phyloP scores from a whole-genome alignment of 2,797 vertebrate species.

The Enteromius anoplus region DNA sequence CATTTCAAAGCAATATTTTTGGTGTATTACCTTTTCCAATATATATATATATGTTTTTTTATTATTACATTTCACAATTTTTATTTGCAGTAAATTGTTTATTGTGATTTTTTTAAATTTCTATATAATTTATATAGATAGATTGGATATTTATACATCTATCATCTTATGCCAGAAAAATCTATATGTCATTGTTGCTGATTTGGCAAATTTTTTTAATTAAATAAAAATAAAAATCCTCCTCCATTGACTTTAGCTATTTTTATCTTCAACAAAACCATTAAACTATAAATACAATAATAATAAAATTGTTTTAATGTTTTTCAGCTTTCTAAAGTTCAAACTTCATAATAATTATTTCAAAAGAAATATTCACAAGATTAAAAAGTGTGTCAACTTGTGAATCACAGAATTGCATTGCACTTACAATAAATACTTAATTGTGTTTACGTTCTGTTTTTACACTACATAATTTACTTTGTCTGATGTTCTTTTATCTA shows the following conservation, averaged over 20 bases:
- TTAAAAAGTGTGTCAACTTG: not conserved
- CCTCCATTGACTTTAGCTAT: not conserved
- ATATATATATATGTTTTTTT: not conserved
- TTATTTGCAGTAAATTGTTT: not conserved
- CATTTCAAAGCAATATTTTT: not conserved
- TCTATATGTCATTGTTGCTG: not conserved
- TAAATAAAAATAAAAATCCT: no score
- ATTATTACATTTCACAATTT: not conserved
- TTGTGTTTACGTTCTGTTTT: not conserved
- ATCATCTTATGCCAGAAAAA: not conserved
- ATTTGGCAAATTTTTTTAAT: no score
- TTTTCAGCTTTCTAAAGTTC: not conserved
- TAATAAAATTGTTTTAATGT: no score
- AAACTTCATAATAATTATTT: not conserved
- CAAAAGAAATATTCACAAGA: not conserved
- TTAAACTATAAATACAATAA: no score
- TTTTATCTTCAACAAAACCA: not conserved
- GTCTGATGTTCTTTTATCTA: slow-evolving; percentile 6
- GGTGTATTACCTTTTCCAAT: not conserved
- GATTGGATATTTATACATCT: not conserved
- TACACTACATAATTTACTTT: not conserved
- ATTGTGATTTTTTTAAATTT: not conserved
- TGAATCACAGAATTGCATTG: not conserved
- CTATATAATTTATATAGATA: not conserved
- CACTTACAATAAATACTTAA: not conserved